A percentile compares a stretch with the other conserved stretches of the same genome.
Conservation (phyloP, 2,888 invertebrate species). For the Spodoptera exigua region DNA sequence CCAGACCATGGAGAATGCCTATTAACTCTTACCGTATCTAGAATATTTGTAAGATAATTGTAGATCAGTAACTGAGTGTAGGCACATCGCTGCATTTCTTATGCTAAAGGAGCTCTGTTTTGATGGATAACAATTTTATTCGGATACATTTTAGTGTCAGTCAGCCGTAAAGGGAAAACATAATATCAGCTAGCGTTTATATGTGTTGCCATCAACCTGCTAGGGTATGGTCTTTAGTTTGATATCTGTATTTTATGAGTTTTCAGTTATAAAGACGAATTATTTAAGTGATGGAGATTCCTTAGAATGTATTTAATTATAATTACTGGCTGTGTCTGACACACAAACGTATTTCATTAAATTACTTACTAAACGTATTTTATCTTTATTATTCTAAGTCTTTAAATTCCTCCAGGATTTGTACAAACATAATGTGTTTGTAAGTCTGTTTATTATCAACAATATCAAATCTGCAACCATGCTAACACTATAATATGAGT, state of each 20-base stretch:
- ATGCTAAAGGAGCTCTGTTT: conserved; percentile 73
- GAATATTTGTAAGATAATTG: conserved; percentile 18
- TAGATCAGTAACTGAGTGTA: conserved; percentile 42
- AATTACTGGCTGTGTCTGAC: too few species aligned
- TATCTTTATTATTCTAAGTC: too few species aligned
- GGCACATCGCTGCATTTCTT: conserved; percentile 71
- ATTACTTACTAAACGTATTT: too few species aligned
- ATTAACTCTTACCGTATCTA: conserved; percentile 29
- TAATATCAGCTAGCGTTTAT: conserved; percentile 52
- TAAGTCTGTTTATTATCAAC: too few species aligned
- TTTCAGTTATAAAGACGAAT: conserved; percentile 5
- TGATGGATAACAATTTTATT: conserved; percentile 84
- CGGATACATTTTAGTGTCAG: conserved; percentile 77
- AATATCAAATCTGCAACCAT: too few species aligned
- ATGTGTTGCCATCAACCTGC: conserved; percentile 39
- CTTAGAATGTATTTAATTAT: too few species aligned
- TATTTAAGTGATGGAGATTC: too few species aligned
- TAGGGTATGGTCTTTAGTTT: conserved; percentile 22
- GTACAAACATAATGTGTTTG: too few species aligned
- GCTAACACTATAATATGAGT: too few species aligned
- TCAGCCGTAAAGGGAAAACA: conserved; percentile 70
- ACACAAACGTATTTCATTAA: too few species aligned
- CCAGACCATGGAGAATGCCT: too few species aligned
- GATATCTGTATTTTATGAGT: conserved; percentile 12
- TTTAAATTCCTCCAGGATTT: too few species aligned